Conservation (phyloP, 2,113 vertebrate genomes). For the Dascyllus trimaculatus region DNA sequence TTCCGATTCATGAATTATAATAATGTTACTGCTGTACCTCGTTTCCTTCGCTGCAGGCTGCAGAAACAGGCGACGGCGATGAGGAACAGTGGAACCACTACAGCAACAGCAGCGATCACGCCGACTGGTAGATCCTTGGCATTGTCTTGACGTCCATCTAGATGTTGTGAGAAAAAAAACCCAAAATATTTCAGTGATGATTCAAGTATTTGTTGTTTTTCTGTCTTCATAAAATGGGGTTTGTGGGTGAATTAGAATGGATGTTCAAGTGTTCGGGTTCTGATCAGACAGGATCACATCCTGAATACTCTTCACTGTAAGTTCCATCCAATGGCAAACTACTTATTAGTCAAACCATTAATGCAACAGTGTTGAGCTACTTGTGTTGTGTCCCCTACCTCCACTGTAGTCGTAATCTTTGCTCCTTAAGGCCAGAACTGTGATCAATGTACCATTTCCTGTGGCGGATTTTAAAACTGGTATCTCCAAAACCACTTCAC, state of each 20-base stretch:
- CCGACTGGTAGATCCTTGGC: rapidly evolving
- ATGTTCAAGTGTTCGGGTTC: no score
- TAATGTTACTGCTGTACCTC: conserved; percentile 6
- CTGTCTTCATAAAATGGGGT: no score
- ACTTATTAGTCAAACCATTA: no score
- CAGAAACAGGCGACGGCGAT: background rate
- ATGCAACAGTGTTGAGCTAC: no score
- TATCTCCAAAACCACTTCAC: background rate
- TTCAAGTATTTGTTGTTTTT: no score
- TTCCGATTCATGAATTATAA: no score
- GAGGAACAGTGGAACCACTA: conserved; percentile 23
- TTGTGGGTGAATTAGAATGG: no score
- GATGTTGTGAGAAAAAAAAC: background rate
- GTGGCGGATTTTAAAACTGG: rapidly evolving
- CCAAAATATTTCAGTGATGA: background rate
- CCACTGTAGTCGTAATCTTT: rapidly evolving
- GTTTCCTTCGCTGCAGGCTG: conserved; percentile 14
- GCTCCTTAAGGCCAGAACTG: background rate
- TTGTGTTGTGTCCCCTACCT: conserved; percentile 2
- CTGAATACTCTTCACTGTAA: no score
- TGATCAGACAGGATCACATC: no score
- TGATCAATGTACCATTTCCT: conserved; percentile 56
- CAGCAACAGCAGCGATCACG: background rate
- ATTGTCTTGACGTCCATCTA: rapidly evolving
- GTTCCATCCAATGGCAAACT: no score